Evolutionary conservation across 2,797 vertebrate genomes (phyloP).

Genomic region (Cyprinella venusta): DNA sequence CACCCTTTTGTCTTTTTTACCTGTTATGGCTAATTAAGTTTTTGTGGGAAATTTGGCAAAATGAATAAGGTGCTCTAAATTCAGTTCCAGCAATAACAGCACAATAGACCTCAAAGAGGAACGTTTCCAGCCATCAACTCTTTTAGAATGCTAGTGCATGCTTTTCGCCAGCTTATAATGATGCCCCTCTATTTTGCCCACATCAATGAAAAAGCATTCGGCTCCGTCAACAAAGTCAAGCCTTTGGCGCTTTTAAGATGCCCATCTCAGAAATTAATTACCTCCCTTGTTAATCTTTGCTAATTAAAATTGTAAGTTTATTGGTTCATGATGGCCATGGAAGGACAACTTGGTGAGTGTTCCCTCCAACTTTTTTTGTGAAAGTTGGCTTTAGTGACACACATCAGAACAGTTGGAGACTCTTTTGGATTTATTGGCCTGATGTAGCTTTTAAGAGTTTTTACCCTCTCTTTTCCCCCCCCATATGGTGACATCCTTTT

Average conservation of each 20-base stretch:
- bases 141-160: constrained; percentile 44
- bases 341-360: constrained; percentile 42
- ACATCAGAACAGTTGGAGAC: background rate
- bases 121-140: constrained; percentile 23
- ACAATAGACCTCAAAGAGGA: constrained; percentile 31
- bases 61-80: constrained; percentile 17
- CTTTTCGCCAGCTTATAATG: constrained; percentile 48
- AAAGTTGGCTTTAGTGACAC: constrained; percentile 31
- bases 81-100: constrained; percentile 21
- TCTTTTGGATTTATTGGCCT: background rate
- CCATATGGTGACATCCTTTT: constrained; percentile 31
- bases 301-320: constrained; percentile 56
- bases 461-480: background rate
- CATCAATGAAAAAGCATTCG: constrained; percentile 59
- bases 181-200: constrained; percentile 53
- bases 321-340: constrained; percentile 43
- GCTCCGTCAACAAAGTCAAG: constrained; percentile 63
- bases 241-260: constrained; percentile 62
- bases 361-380: constrained; percentile 12
- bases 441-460: background rate
- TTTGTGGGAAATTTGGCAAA: background rate
- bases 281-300: constrained; percentile 67
- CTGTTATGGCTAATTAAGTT: constrained; percentile 5
- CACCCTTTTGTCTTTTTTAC: background rate
- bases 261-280: constrained; percentile 68